phyloP scores from a whole-genome alignment of 2,113 vertebrate species.

The Urocynchramus pylzowi region DNA sequence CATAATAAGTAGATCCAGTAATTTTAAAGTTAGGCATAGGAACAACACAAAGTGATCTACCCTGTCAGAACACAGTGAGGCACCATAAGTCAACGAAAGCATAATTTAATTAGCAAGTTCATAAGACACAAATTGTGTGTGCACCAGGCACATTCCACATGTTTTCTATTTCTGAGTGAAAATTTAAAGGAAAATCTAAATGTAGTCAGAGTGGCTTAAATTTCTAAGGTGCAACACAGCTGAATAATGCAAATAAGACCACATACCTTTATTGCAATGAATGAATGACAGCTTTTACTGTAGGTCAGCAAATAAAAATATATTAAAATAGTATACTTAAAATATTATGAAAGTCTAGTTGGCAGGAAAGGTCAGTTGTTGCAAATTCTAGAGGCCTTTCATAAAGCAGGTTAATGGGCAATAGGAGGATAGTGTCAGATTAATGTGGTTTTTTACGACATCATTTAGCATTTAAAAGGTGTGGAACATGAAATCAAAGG shows the following conservation, averaged over 20 bases:
- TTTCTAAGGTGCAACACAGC: not conserved
- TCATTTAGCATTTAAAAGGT: not conserved
- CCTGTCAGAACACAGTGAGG: not conserved
- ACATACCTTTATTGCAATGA: not conserved
- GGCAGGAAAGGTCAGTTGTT: not conserved
- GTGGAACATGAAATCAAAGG: not conserved
- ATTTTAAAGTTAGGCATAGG: not conserved
- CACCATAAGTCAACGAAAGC: not conserved
- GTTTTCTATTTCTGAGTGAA: not conserved
- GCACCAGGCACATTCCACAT: not conserved
- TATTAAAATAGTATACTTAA: not conserved
- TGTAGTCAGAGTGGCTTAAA: not conserved
- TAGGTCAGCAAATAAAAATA: not conserved
- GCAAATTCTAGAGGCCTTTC: not conserved
- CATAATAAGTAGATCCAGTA: not conserved
- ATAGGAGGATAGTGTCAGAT: not conserved
- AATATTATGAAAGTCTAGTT: not conserved
- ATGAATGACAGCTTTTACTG: not conserved
- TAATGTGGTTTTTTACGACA: not conserved
- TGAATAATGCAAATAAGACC: not conserved
- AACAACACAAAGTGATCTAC: not conserved
- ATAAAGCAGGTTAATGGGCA: not conserved
- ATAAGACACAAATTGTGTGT: not conserved
- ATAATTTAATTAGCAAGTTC: slow-evolving; percentile 33
- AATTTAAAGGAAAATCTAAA: not conserved